Base-by-base conservation (phyloP, 2,797 vertebrate genomes). In the Gouania willdenowi region DNA sequence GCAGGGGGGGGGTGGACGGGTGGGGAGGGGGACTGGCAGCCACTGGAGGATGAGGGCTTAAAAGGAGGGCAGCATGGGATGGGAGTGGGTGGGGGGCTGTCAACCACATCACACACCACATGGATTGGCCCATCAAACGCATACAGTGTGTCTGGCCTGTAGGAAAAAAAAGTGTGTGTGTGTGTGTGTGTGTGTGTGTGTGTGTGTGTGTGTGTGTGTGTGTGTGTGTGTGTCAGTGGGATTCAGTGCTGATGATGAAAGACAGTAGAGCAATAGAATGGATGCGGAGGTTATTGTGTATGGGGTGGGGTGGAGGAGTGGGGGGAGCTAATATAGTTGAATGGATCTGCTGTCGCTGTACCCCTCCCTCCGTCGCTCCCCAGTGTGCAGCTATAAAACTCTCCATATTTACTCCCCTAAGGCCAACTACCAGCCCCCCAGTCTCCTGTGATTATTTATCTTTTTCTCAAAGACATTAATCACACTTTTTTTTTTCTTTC, bases 321-420 rank as follows among this genome's bases (percentile, higher is more conserved):
- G n/a, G 4, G 31, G 8, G 15, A 66, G 76, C 84, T 82, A 86
- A 86, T 85, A 83, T 80, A 85, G 71, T 86, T 84, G 79, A 86
- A 85, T 83, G 79, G 78, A 83, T 87, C 77, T 80, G 76, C 72
- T 78, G 77, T 85, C 75, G 65, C 76, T 41, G 66, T 81, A 66
- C 68, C 69, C 66, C 49, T 56, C 62, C 69, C 69, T 61, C 67
- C 56, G 57, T 68, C 58, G 52, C 68, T 85, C 83, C 80, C 80
- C 77, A 76, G 81, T 82, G 81, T 79, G 71, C 76, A 71, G 80
- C 86, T 74, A 85, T 86, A 87, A 85, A 85, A 87, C 79, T 84
- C 84, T 84, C 83, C 84, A 85, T 87, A 87, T 85, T 87, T 86
- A 87, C 84, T 85, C 83, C 83, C 82, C 83, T 80, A 82, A 82